A percentile compares a stretch with the other conserved stretches of the same genome.
phyloP scores from a whole-genome alignment of 2,113 vertebrate species.

The Parus major region DNA sequence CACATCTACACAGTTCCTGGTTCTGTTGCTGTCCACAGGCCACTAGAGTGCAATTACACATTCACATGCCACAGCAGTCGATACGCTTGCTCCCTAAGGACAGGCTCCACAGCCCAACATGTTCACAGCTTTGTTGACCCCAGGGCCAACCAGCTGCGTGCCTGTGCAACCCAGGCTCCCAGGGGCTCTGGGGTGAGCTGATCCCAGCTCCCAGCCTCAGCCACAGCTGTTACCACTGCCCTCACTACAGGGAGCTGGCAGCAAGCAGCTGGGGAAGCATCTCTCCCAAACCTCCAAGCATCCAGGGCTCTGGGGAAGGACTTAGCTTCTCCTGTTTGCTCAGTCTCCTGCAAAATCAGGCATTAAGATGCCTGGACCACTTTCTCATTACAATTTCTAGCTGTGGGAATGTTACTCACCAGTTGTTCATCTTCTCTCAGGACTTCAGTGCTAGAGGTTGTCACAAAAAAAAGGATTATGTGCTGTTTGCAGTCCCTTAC shows the following conservation, averaged over 20 bases:
- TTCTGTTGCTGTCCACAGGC: neutral
- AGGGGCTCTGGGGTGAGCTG: rapidly evolving
- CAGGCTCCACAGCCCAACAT: neutral
- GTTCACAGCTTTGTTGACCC: neutral
- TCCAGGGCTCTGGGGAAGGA: neutral
- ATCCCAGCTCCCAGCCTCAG: neutral
- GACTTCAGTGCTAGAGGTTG: neutral
- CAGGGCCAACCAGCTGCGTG: neutral
- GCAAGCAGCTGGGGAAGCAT: neutral
- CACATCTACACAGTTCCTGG: neutral
- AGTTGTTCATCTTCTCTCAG: neutral
- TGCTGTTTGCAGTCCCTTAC: neutral
- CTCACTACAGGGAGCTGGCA: neutral
- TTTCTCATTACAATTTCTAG: neutral
- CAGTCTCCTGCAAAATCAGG: neutral
- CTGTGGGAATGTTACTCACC: neutral
- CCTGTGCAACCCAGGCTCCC: neutral
- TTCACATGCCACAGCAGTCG: neutral
- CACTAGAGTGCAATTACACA: neutral
- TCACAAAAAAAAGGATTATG: neutral
- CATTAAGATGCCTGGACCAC: neutral
- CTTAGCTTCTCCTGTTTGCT: neutral
- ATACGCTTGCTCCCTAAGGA: neutral
- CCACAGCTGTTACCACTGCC: neutral
- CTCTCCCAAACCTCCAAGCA: neutral